Evolutionary conservation across 1,140 invertebrate genomes (phyloP), one percentile per base, ranked within the genome.

Genomic region (Drosophila novamexicana): DNA sequence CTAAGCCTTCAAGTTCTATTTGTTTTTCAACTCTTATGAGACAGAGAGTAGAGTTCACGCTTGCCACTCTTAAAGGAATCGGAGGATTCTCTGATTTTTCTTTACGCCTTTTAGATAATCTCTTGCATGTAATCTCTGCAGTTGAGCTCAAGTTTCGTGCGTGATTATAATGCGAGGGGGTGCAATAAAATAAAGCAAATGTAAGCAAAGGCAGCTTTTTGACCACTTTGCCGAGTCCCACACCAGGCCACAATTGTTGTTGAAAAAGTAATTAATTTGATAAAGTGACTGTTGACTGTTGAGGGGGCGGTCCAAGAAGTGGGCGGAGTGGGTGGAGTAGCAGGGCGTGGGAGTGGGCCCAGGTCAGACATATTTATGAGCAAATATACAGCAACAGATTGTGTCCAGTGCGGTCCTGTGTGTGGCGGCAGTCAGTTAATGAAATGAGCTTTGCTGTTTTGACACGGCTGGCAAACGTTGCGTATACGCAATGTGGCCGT

Each of bases 211-310:
- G 81, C 79, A 86, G 83, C 76, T 77, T 88, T 83, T 70, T 77
- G 83, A 82, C 79, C 79, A 78, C 73, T 75, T 74, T 32, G 8
- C 34, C 16, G 34, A 18, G 16, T 10, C 8, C 39, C 39, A 22
- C 10, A n/a, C 16, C 14, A n/a, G 12, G 62, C 44, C 65, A 36
- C 75, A 63, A 69, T 77, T 77, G 69, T 68, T 79, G 83, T 83
- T 86, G 83, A 78, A 88, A 88, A 88, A 89, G 84, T 88, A 89
- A 88, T 88, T 88, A 89, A 88, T 88, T 88, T 88, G 84, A 88
- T 88, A 77, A 88, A 88, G 84, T 89, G 85, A 82, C 80, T 68
- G 12, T n/a, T 45, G 22, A 5, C 22, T 45, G 65, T 39, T 63
- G 69, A 75, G 75, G 47, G 53, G 74, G 67, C 44, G 44, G 57